Percentiles rank a stretch among this genome's conserved stretches.
These are phyloP conservation scores for Phyto melanocephala DNA, from an alignment of 2,888 invertebrate species.

Conservation along the genomic window DNA sequence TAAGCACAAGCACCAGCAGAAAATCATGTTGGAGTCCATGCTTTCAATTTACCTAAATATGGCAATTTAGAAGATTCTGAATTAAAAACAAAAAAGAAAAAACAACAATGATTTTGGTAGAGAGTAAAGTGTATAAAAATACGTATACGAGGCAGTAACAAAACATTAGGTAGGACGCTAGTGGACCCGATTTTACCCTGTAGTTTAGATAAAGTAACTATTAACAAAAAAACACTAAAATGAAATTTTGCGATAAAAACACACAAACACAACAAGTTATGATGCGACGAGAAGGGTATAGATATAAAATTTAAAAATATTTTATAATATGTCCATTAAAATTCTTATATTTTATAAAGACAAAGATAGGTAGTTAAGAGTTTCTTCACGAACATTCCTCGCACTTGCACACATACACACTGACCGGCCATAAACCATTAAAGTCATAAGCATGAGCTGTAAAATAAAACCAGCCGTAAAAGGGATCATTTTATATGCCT, in stretches of 20 bases:
- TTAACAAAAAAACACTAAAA: neutral
- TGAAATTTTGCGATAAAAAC: neutral
- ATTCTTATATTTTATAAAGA: too few relatives aligned
- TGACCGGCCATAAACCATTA: constrained; percentile 18
- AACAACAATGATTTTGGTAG: neutral
- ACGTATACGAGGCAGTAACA: too few relatives aligned
- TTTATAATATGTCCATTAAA: too few relatives aligned
- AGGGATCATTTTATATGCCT: constrained; percentile 38
- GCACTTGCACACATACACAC: neutral
- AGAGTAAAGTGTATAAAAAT: neutral
- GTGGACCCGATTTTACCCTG: too few relatives aligned
- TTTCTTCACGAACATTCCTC: constrained; percentile 16
- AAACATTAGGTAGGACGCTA: too few relatives aligned
- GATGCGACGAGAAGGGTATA: neutral
- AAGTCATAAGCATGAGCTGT: constrained; percentile 31
- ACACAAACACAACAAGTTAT: neutral
- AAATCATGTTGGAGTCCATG: neutral
- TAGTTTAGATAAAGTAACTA: neutral
- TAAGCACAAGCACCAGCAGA: neutral
- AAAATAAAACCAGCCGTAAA: constrained; percentile 26
- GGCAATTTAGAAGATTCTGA: constrained; percentile 1
- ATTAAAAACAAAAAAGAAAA: neutral
- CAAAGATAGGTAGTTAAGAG: neutral
- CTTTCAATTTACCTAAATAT: neutral
- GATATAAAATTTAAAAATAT: neutral